Evolutionary conservation across 2,888 invertebrate species (phyloP), one percentile per base, ranked within the genome.

Genomic region (Caenorhabditis doughertyi): DNA sequence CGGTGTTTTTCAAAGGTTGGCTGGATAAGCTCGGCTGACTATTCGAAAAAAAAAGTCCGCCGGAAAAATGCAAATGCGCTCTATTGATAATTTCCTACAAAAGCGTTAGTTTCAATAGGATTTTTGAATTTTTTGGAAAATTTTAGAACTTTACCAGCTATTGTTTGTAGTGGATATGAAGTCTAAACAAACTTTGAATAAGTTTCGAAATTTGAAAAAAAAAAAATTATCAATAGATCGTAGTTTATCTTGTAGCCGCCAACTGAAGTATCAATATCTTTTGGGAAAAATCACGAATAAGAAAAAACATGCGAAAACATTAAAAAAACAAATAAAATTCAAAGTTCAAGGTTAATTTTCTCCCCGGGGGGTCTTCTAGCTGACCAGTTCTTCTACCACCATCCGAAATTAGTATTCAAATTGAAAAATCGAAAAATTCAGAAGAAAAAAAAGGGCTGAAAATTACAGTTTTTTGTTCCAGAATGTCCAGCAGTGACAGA

Each of bases 271-370:
- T 47, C 44, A 47, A 42, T 29, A 7, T 44, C 25, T 23, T n/a
- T n/a, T n/a, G n/a, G n/a, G n/a, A 25, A 64, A 64, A 64, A 5
- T 49, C 64, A 21, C 47, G 18, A 44, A n/a, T n/a, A n/a, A 18
- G 55, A n/a, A 9, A 29, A 13, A 29, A 32, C 21, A 11, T 53
- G 9, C 16, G 29, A 56, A 56, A 56, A 18, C 18, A 18, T n/a
- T 11, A n/a, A 27, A 27, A 53, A 68, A 68, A 68, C 44, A 29
- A 68, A 58, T 27, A 56, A 68, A 62, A 72, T 47, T 62, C 72
- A 72, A 72, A 60, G 72, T 72, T 72, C 72, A 62, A 71, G 71
- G 71, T 47, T 27, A 44, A 3, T 21, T 51, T 3, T 42, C 21
- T 55, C n/a, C n/a, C n/a, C 11, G 21, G 27, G n/a, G 18, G 11